These are phyloP conservation scores for Diorhabda carinulata DNA, from an alignment of 1,140 invertebrate genomes.

Conservation along the genomic window DNA sequence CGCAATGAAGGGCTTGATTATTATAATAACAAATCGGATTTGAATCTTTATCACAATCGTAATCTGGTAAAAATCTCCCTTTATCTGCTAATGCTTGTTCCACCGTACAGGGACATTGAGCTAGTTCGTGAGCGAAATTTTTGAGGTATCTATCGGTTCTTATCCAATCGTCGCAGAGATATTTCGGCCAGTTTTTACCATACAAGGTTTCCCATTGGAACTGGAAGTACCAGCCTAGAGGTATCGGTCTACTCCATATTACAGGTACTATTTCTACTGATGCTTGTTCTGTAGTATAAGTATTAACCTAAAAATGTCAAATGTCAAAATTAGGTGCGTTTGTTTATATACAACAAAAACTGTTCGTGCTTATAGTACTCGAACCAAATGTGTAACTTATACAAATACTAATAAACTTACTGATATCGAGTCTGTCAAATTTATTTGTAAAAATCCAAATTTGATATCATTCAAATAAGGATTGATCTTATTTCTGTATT, in stretches of 20 bases:
- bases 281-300: conserved; percentile 8
- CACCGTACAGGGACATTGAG: conserved; percentile 87
- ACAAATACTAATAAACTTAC: conserved; percentile 31
- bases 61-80: conserved; percentile 87
- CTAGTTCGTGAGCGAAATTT: conserved; percentile 82
- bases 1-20: conserved; percentile 84
- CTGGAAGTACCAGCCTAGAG: conserved; percentile 87
- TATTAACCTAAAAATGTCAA: conserved; percentile 11
- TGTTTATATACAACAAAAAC: not conserved
- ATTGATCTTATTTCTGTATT: conserved; percentile 65
- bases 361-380: not conserved
- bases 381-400: not conserved
- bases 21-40: conserved; percentile 89
- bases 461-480: conserved; percentile 65
- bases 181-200: conserved; percentile 73
- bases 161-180: conserved; percentile 84
- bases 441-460: conserved; percentile 89
- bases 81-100: conserved; percentile 87
- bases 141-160: conserved; percentile 79
- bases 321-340: not conserved
- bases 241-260: conserved; percentile 87
- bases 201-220: conserved; percentile 78
- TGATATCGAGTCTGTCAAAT: conserved; percentile 74
- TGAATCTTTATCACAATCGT: conserved; percentile 85
- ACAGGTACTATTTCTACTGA: conserved; percentile 66